Base-by-base conservation (phyloP, 2,797 vertebrate genomes). In the Ambastaia sidthimunki region DNA sequence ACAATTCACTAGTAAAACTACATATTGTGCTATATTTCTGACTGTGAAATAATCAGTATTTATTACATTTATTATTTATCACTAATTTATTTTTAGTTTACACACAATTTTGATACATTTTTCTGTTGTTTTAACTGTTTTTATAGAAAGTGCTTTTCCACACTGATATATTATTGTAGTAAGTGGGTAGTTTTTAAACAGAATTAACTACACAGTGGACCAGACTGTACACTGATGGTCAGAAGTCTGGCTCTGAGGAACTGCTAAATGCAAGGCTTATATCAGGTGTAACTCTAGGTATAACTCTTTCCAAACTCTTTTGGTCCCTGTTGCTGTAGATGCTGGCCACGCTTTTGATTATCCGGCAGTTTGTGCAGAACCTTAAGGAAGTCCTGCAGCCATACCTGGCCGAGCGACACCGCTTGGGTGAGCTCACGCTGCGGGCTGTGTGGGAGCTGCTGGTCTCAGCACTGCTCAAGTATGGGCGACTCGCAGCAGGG, bases 281-380 rank as follows among this genome's bases (percentile, higher is more conserved):
- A 5, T 31, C 31, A 31, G 2, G 5, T 31, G 31, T 37, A 37
- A 37, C 34, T 37, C 34, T 37, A 55, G n/a, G 44, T 28, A 10
- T 47, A 47, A 47, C 44, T 2, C 44, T 7, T 12, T n/a, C n/a
- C 9, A 6, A 31, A 31, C 31, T 31, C 34, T 37, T 28, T 41
- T 41, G 81, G 15, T 82, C 28, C 57, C 65, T 54, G 21, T 18
- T 78, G 28, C 3, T 65, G 7, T 87, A 99, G 98, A 99, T 97
- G 97, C 91, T 99, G 92, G 98, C 98, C 88, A 98, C 97, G 21
- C 94, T 99, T 84, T 95, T 99, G 89, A 95, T 99, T 89, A 98
- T 97, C 18, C 96, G 97, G 19, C 98, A 99, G 92, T 95, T 99
- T 89, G 93, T 99, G 86, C 97, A 98, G 90, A 99, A 98, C 28